Evolutionary conservation across 2,113 vertebrate species (phyloP).

Genomic region (Hippocampus comes): DNA sequence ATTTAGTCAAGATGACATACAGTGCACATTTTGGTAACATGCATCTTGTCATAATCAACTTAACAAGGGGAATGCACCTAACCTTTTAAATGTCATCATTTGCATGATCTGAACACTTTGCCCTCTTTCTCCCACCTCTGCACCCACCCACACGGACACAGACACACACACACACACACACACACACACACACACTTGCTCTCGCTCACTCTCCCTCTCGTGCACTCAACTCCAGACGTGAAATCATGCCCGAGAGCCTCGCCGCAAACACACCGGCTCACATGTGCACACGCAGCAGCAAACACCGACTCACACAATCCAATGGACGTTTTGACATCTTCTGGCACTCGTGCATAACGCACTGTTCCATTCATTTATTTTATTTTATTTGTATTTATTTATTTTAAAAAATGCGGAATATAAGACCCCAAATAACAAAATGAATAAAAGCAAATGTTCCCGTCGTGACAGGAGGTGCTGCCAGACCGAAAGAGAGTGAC

Average conservation of each 20-base stretch:
- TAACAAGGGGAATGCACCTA: not conserved
- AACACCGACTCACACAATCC: conserved; percentile 51
- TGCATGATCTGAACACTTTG: conserved; percentile 19
- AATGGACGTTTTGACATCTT: conserved; percentile 37
- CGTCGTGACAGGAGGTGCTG: conserved; percentile 77
- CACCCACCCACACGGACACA: not conserved
- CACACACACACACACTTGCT: not conserved
- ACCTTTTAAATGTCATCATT: conserved; percentile 8
- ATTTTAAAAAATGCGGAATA: not conserved
- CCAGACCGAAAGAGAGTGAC: conserved; percentile 87
- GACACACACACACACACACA: not conserved
- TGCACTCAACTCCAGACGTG: conserved; percentile 27
- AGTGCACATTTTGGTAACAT: not conserved
- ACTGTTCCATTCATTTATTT: not conserved
- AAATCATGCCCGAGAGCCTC: conserved; percentile 21
- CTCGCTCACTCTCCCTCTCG: conserved; percentile 1
- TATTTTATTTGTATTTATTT: no score
- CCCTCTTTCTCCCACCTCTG: conserved; percentile 3
- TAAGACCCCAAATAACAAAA: not conserved
- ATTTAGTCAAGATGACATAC: not conserved
- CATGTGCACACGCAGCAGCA: conserved; percentile 23
- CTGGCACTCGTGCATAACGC: not conserved
- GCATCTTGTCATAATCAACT: not conserved
- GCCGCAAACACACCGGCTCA: conserved; percentile 3
- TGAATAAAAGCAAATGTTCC: not conserved